A percentile compares a stretch with the other conserved stretches of the same genome.
phyloP scores from a whole-genome alignment of 2,888 invertebrate genomes.

The Andrena marginata region DNA sequence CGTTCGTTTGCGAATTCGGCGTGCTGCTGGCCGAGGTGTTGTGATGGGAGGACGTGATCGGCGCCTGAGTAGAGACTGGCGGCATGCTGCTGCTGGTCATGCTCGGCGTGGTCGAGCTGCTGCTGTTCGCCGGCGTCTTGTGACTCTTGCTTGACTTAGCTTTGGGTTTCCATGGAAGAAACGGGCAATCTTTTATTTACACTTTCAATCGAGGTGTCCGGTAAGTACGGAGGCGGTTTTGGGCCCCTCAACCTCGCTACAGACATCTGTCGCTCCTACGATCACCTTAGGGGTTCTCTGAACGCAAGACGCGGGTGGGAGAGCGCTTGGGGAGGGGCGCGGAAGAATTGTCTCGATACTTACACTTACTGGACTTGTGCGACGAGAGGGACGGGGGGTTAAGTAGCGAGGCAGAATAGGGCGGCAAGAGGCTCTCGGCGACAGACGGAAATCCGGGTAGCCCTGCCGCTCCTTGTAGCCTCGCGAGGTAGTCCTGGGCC shows the following conservation, averaged over 20 bases:
- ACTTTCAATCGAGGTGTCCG: neutral
- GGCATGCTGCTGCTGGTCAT: conserved; percentile 78
- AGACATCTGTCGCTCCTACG: no score
- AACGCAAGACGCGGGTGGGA: no score
- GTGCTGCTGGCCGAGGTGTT: conserved; percentile 77
- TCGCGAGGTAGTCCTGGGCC: conserved; percentile 94
- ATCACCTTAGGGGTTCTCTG: no score
- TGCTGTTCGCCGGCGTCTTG: conserved; percentile 81
- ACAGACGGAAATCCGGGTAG: conserved; percentile 90
- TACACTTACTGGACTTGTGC: conserved; percentile 84
- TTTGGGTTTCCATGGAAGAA: conserved; percentile 51
- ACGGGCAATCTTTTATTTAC: conserved; percentile 3
- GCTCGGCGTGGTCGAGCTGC: conserved; percentile 77
- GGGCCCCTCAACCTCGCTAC: neutral
- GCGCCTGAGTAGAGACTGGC: conserved; percentile 76
- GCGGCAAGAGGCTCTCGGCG: conserved; percentile 85
- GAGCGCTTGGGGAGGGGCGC: neutral
- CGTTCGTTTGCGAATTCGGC: conserved; percentile 82
- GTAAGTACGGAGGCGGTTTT: neutral
- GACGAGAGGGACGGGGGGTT: conserved; percentile 86
- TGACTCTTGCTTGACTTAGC: conserved; percentile 84
- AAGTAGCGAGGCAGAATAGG: conserved; percentile 88
- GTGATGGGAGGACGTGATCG: conserved; percentile 78
- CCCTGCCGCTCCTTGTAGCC: conserved; percentile 92
- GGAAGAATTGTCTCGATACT: conserved; percentile 67